Evolutionary conservation across 92 coral and sea anemone genomes (phyloP).

Genomic region (Palythoa caribaeorum): DNA sequence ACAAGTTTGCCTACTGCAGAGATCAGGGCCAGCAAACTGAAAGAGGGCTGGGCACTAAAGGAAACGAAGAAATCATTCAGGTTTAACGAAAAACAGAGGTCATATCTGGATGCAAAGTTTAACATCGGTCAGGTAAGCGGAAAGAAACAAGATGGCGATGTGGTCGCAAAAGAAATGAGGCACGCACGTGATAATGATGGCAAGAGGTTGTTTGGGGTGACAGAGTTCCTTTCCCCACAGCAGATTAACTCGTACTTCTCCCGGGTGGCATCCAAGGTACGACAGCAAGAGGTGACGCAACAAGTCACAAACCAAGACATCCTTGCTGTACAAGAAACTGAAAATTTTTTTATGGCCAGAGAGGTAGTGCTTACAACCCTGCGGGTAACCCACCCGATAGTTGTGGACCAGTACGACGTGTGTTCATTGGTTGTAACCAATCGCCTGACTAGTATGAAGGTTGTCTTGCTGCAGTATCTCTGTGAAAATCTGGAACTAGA

Average conservation of each 20-base stretch:
- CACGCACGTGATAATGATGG: not conserved
- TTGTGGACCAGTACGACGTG: constrained; percentile 54
- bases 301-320: too few species aligned
- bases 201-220: not conserved
- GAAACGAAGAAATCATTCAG: not conserved
- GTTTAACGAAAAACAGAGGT: not conserved
- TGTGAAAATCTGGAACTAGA: constrained; percentile 52
- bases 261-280: not conserved
- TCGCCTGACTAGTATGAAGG: not conserved
- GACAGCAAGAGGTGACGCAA: not conserved
- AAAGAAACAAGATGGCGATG: not conserved
- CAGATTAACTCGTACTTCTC: not conserved
- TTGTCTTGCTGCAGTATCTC: constrained; percentile 50
- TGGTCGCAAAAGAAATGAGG: not conserved
- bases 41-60: not conserved
- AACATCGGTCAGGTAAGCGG: not conserved
- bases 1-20: not conserved
- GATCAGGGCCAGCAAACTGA: not conserved
- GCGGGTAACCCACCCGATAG: constrained; percentile 49
- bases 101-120: not conserved
- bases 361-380: not conserved
- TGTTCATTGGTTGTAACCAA: constrained; percentile 46
- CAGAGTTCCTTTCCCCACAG: not conserved
- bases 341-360: constrained; percentile 50
- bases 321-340: too few species aligned